These are phyloP conservation scores for Phymatocera aterrima DNA, from an alignment of 2,888 invertebrate species.

Conservation along the genomic window DNA sequence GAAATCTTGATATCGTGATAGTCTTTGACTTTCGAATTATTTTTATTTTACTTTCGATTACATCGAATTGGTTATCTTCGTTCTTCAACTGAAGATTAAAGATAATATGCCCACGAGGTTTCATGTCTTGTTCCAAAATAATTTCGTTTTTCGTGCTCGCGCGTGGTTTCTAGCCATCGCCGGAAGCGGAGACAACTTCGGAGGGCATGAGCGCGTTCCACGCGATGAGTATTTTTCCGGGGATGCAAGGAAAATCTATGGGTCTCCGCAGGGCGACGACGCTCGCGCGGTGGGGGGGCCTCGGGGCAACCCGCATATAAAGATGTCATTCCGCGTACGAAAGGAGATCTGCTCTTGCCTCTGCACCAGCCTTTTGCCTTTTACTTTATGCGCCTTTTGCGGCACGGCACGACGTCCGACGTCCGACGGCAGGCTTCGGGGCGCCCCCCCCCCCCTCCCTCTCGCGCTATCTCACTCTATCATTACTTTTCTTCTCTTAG, in stretches of 20 bases:
- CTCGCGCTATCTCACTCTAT: no score
- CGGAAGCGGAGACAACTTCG: neutral
- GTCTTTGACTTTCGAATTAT: no score
- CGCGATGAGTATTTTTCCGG: conserved; percentile 35
- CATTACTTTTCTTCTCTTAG: no score
- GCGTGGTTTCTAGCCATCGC: neutral
- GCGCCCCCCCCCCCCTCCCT: neutral
- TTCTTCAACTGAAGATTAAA: no score
- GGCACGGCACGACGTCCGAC: conserved; percentile 30
- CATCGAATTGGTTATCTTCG: no score
- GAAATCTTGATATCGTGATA: no score
- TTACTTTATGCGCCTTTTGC: conserved; percentile 11
- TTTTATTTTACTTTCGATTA: no score
- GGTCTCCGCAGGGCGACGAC: conserved; percentile 71
- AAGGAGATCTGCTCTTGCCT: conserved; percentile 58
- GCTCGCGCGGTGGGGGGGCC: conserved; percentile 67
- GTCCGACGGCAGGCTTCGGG: conserved; percentile 18
- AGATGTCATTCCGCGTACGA: conserved; percentile 66
- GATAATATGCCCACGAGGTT: no score
- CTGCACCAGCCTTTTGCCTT: conserved; percentile 39
- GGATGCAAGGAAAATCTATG: conserved; percentile 66
- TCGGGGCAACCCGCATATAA: conserved; percentile 59
- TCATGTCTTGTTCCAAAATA: no score
- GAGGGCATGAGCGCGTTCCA: conserved; percentile 32
- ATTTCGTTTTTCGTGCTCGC: neutral